phyloP scores from a whole-genome alignment of 2,797 vertebrate genomes.

The Sebastes cheni region DNA sequence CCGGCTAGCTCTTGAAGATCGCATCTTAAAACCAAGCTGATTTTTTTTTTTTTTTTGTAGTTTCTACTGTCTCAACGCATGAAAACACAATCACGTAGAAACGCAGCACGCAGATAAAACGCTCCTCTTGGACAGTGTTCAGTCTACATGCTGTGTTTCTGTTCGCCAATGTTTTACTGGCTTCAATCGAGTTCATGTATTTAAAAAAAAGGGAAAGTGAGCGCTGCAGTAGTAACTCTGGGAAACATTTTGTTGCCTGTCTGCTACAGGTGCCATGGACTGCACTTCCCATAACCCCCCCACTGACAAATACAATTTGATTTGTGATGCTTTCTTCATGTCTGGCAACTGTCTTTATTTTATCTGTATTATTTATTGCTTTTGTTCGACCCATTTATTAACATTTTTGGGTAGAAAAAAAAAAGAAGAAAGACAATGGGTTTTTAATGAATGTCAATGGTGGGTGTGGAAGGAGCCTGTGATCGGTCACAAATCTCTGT shows the following conservation, averaged over 20 bases:
- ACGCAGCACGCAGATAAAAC: conserved; percentile 32
- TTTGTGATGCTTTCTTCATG: conserved; percentile 60
- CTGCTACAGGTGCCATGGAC: conserved; percentile 61
- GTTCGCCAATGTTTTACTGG: conserved; percentile 33
- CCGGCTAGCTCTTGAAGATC: conserved; percentile 65
- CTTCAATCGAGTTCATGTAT: not conserved
- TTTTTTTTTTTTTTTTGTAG: conserved; percentile 19
- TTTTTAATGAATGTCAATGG: conserved; percentile 74
- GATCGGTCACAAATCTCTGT: conserved; percentile 66
- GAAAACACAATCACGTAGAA: conserved; percentile 60
- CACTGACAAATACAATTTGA: conserved; percentile 26
- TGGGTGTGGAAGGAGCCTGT: conserved; percentile 69
- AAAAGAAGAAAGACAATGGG: conserved; percentile 45
- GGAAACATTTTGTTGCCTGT: conserved; percentile 66
- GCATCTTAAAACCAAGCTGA: conserved; percentile 58
- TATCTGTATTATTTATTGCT: conserved; percentile 72
- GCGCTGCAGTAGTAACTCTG: conserved; percentile 64
- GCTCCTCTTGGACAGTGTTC: not conserved
- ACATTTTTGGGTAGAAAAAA: conserved; percentile 2
- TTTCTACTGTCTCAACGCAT: conserved; percentile 59
- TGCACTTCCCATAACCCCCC: conserved; percentile 58
- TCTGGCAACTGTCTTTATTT: conserved; percentile 65
- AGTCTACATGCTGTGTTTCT: conserved; percentile 43
- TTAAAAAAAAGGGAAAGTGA: conserved; percentile 42
- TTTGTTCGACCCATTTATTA: conserved; percentile 58